Conservation (phyloP, 1,140 invertebrate genomes). For the Lepidurus couesii region DNA sequence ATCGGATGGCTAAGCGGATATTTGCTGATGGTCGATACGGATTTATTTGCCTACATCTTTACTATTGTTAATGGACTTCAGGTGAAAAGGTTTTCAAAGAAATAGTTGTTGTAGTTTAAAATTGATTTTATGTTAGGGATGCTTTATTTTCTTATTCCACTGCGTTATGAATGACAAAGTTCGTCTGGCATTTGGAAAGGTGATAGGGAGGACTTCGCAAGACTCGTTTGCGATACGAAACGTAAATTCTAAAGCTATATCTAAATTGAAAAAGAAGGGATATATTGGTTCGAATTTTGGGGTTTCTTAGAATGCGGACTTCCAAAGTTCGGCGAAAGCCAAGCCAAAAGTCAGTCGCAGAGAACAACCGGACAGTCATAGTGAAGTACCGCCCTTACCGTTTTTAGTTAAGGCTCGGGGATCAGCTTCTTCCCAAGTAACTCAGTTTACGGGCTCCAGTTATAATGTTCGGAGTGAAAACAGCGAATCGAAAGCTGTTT, state of each 20-base stretch:
- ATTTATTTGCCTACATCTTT: conserved; percentile 49
- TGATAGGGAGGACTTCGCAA: neutral
- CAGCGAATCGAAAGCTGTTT: neutral
- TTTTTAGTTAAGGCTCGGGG: neutral
- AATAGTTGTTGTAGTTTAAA: neutral
- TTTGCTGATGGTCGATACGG: conserved; percentile 46
- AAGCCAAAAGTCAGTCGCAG: neutral
- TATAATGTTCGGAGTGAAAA: neutral
- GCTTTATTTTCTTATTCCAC: conserved; percentile 52
- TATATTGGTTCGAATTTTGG: neutral
- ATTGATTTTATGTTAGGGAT: conserved; percentile 41
- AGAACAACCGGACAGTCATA: neutral
- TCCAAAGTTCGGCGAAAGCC: neutral
- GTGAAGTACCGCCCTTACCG: neutral
- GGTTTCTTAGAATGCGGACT: neutral
- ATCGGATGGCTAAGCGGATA: conserved; percentile 52
- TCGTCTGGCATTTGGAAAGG: neutral
- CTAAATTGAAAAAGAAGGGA: neutral
- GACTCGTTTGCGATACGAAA: neutral
- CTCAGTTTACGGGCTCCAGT: neutral
- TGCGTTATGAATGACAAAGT: conserved; percentile 52
- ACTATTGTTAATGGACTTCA: conserved; percentile 49
- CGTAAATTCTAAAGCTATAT: neutral
- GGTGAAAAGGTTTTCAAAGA: conserved; percentile 6
- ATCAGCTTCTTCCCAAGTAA: neutral